Evolutionary conservation across 2,888 invertebrate species (phyloP).

Genomic region (Pedicia rivosa): DNA sequence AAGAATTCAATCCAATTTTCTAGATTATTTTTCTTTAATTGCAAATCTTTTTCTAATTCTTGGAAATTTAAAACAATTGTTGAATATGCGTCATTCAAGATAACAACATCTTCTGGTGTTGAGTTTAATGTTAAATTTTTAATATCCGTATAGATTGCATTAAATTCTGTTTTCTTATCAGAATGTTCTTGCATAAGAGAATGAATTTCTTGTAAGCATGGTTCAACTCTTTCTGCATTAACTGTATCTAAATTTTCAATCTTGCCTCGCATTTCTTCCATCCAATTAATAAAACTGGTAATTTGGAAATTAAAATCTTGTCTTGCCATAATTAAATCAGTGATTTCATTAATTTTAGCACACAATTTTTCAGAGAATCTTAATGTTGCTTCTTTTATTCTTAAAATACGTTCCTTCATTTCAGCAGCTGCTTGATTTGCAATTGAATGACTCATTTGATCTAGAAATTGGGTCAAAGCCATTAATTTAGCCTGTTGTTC

Average conservation of each 20-base stretch:
- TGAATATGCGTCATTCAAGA: constrained; percentile 58
- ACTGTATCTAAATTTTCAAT: constrained; percentile 67
- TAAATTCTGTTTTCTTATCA: constrained; percentile 63
- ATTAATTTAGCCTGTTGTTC: constrained; percentile 74
- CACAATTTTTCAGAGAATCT: constrained; percentile 62
- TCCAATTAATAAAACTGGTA: constrained; percentile 64
- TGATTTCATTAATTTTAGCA: constrained; percentile 59
- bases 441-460: constrained; percentile 59
- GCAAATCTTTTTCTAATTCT: constrained; percentile 53
- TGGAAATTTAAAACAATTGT: constrained; percentile 63
- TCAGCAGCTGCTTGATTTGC: constrained; percentile 59
- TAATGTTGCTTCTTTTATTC: constrained; percentile 56
- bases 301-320: constrained; percentile 74
- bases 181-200: constrained; percentile 70
- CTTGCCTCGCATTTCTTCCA: constrained; percentile 53
- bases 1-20: constrained; percentile 73
- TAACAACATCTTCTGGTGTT: constrained; percentile 56
- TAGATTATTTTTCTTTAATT: constrained; percentile 53
- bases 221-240: constrained; percentile 64
- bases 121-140: constrained; percentile 55
- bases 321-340: constrained; percentile 62
- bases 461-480: constrained; percentile 60
- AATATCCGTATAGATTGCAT: constrained; percentile 66
- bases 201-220: constrained; percentile 61
- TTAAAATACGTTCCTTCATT: constrained; percentile 54